A percentile compares a stretch with the other conserved stretches of the same genome.
These are phyloP conservation scores for Setipinna tenuifilis DNA, from an alignment of 2,797 vertebrate species.

Conservation along the genomic window DNA sequence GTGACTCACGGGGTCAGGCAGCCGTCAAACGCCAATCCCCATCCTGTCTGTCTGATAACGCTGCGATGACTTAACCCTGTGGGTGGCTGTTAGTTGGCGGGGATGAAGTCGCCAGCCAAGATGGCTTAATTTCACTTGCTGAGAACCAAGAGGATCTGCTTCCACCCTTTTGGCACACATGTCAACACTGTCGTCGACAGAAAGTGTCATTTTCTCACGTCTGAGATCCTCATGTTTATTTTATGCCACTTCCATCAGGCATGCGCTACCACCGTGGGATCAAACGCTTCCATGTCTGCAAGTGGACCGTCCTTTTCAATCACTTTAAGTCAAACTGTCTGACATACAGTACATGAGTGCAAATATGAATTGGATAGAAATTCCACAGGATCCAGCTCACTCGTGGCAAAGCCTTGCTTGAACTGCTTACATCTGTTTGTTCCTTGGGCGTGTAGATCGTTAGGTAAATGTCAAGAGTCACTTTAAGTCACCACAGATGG, in stretches of 20 bases:
- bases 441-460: not conserved
- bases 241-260: not conserved
- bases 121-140: not conserved
- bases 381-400: not conserved
- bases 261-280: not conserved
- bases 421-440: not conserved
- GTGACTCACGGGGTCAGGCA: not conserved
- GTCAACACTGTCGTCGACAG: not conserved
- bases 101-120: not conserved
- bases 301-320: not conserved
- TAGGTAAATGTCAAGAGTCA: not conserved
- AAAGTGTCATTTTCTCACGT: not conserved
- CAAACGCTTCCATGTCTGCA: not conserved
- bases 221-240: not conserved
- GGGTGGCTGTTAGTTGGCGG: not conserved
- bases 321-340: not conserved
- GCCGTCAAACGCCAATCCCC: not conserved
- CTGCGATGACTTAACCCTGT: not conserved
- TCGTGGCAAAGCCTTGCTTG: no score
- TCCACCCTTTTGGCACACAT: not conserved
- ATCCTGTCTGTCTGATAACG: constrained; percentile 7
- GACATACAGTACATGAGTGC: not conserved
- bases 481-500: not conserved
- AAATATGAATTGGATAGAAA: not conserved
- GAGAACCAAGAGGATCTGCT: not conserved